Evolutionary conservation across 2,888 invertebrate genomes (phyloP), one percentile per base, ranked within the genome.

Genomic region (Lordiphosa fenestrarum): DNA sequence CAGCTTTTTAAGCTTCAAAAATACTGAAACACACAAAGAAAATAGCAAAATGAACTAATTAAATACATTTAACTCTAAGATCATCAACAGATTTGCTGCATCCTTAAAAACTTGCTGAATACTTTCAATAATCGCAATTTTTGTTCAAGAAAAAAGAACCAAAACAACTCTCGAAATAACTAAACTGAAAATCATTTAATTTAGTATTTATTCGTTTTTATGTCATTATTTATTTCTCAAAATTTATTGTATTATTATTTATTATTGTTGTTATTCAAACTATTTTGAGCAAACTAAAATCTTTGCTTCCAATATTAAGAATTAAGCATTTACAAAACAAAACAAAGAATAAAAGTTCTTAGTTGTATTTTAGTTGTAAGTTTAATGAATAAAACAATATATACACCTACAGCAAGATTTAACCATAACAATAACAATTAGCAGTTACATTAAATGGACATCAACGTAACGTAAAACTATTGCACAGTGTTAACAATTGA

Each of bases 231-330:
- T 51, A 51, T 56, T 39, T 39, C n/a, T n/a, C 6, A 35, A 23
- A 37, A 47, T 36, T n/a, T 4, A 15, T 35, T 47, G n/a, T 19
- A 39, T 35, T 56, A 56, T 23, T 57, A 47, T 48, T 42, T 36
- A 38, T 64, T 39, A 30, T 46, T 33, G 49, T 36, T 57, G 75
- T 76, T 76, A 68, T 77, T 74, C 30, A 64, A 73, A 57, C 54
- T 10, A 30, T 30, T 30, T 30, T 55, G 49, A 62, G 63, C 71
- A 69, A 71, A 64, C 50, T 63, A 47, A 55, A 59, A 59, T 52
- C 66, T 73, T 76, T 76, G 76, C 76, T 76, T 71, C 65, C 63
- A 73, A 46, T 33, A n/a, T 38, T 73, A 78, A 76, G 74, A 51
- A 67, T 78, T 33, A 44, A 78, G 77, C 76, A 77, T 77, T 77